Conservation (phyloP, 2,888 invertebrate species). For the Dasysyrphus tricinctus region DNA sequence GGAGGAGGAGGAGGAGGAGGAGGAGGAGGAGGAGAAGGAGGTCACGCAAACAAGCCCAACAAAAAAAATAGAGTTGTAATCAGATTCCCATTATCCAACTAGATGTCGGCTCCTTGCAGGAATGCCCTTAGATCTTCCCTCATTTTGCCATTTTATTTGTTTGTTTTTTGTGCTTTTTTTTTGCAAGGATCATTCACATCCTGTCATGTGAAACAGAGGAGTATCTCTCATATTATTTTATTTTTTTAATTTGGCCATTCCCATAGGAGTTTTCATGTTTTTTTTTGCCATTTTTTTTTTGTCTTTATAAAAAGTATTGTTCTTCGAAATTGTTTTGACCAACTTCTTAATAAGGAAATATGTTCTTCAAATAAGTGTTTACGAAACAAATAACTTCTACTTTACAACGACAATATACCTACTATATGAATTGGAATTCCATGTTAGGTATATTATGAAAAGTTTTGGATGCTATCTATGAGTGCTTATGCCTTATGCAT, state of each 20-base stretch:
- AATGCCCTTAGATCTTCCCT: conserved; percentile 10
- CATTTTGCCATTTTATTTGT: neutral
- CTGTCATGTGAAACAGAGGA: neutral
- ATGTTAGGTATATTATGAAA: conserved; percentile 12
- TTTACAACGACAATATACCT: neutral
- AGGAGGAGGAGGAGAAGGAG: neutral
- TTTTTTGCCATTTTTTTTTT: conserved; percentile 11
- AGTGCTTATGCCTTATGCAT: too few relatives aligned
- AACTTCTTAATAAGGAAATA: conserved; percentile 29
- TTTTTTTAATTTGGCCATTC: conserved; percentile 18
- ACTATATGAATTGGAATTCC: conserved; percentile 15
- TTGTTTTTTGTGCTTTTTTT: neutral
- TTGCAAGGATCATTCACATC: neutral
- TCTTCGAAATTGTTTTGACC: conserved; percentile 41
- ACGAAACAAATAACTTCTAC: conserved; percentile 18
- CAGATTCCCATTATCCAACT: conserved; percentile 40
- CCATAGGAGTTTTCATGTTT: neutral
- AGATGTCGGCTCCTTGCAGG: neutral
- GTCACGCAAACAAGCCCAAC: neutral
- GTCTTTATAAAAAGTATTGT: conserved; percentile 43
- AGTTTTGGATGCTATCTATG: too few relatives aligned
- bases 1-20: neutral
- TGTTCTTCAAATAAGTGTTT: conserved; percentile 6
- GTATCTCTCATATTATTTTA: neutral
- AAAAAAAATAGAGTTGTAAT: conserved; percentile 34